phyloP scores from a whole-genome alignment of 1,140 invertebrate species.

The Elymnias hypermnestra region DNA sequence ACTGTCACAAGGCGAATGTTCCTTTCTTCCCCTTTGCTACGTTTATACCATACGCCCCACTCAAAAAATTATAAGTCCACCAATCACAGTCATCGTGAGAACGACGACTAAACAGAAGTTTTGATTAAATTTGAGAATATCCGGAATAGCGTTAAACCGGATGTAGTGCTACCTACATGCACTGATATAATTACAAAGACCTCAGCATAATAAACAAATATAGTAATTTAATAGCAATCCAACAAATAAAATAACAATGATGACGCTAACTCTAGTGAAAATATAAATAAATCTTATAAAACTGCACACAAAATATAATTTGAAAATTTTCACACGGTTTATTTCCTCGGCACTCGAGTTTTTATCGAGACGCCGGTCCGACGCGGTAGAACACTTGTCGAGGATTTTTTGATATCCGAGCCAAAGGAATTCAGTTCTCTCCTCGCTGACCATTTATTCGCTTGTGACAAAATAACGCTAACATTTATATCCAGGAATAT shows the following conservation, averaged over 20 bases:
- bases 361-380: slow-evolving; percentile 14
- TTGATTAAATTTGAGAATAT: too few relatives aligned
- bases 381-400: slow-evolving; percentile 16
- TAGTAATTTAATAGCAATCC: background rate
- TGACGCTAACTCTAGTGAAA: too few relatives aligned
- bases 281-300: background rate
- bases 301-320: slow-evolving; percentile 2
- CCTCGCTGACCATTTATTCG: slow-evolving; percentile 6
- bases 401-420: slow-evolving; percentile 25
- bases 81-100: too few relatives aligned
- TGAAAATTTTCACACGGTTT: slow-evolving; percentile 10
- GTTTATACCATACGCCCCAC: too few relatives aligned
- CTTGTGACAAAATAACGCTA: background rate
- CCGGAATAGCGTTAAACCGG: too few relatives aligned
- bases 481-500: background rate
- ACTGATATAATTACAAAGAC: too few relatives aligned
- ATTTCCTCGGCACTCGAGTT: slow-evolving; percentile 18
- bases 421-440: slow-evolving; percentile 3
- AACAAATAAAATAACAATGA: background rate
- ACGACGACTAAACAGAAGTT: too few relatives aligned
- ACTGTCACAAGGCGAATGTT: too few relatives aligned
- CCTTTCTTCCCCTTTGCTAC: too few relatives aligned
- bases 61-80: too few relatives aligned
- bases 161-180: too few relatives aligned
- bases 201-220: background rate